These are phyloP conservation scores for Catostylus mosaicus DNA, from an alignment of 30 jellyfish, hydroid and myxozoan species.

Conservation along the genomic window DNA sequence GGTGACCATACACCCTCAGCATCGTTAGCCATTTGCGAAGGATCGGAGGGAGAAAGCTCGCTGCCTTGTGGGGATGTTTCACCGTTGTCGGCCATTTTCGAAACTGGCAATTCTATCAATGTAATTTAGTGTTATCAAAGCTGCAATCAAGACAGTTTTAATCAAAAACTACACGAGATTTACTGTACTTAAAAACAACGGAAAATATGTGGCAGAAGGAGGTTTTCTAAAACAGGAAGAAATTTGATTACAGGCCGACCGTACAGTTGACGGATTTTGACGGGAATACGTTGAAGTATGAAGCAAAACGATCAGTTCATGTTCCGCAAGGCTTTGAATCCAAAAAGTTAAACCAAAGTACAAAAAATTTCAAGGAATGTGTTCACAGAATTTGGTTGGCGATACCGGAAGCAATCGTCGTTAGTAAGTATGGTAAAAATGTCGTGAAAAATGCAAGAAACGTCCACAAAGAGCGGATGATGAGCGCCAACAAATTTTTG, in stretches of 20 bases:
- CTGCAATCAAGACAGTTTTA: too few relatives aligned
- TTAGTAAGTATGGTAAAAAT: constrained; percentile 76
- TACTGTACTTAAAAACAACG: not conserved
- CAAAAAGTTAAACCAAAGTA: not conserved
- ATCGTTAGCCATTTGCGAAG: constrained; percentile 93
- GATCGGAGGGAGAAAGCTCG: constrained; percentile 71
- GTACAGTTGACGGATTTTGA: not conserved
- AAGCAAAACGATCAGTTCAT: not conserved
- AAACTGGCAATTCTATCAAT: not conserved
- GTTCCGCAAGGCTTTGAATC: not conserved
- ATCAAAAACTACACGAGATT: too few relatives aligned
- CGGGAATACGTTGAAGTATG: not conserved
- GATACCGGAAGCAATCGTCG: constrained; percentile 66
- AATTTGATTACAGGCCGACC: not conserved
- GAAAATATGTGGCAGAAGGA: not conserved
- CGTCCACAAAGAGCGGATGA: constrained; percentile 57
- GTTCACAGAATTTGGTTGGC: constrained; percentile 17
- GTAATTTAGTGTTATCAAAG: too few relatives aligned
- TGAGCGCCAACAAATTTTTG: constrained; percentile 56
- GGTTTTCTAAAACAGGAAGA: not conserved
- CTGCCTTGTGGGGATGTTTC: constrained; percentile 70
- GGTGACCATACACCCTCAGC: constrained; percentile 99
- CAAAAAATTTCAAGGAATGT: not conserved
- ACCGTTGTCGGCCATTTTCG: constrained; percentile 84
- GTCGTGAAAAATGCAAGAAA: constrained; percentile 81